Percentiles rank a stretch among this genome's conserved stretches.
phyloP scores from a whole-genome alignment of 2,888 invertebrate species.

The Nephrotoma flavescens region DNA sequence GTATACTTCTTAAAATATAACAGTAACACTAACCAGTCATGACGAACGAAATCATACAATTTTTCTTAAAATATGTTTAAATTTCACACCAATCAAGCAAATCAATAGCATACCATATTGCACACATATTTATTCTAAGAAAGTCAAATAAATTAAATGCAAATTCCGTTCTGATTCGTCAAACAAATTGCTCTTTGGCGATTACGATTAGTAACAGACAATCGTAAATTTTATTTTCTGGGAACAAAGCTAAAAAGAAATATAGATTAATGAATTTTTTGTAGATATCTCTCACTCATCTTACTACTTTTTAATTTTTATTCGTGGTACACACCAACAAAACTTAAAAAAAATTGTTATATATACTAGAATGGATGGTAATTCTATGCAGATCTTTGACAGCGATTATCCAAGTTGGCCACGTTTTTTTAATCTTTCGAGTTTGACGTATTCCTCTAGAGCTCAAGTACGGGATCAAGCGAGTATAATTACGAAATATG shows the following conservation, averaged over 20 bases:
- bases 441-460: no score
- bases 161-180: background rate
- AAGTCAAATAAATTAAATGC: background rate
- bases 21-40: background rate
- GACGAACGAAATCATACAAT: background rate
- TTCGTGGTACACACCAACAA: no score
- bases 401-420: no score
- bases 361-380: no score
- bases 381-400: no score
- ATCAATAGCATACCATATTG: background rate
- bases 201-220: background rate
- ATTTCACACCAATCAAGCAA: background rate
- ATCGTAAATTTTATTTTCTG: background rate
- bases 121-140: background rate
- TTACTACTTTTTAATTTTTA: no score
- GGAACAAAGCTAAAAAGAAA: background rate
- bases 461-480: no score
- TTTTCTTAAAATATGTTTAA: background rate
- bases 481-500: no score
- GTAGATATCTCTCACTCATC: no score
- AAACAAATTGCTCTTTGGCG: background rate
- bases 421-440: no score
- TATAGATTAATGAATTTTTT: background rate
- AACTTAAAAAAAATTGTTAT: no score
- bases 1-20: background rate